phyloP scores from a whole-genome alignment of 2,888 invertebrate genomes.

The Eueremaeus valkanovi region DNA sequence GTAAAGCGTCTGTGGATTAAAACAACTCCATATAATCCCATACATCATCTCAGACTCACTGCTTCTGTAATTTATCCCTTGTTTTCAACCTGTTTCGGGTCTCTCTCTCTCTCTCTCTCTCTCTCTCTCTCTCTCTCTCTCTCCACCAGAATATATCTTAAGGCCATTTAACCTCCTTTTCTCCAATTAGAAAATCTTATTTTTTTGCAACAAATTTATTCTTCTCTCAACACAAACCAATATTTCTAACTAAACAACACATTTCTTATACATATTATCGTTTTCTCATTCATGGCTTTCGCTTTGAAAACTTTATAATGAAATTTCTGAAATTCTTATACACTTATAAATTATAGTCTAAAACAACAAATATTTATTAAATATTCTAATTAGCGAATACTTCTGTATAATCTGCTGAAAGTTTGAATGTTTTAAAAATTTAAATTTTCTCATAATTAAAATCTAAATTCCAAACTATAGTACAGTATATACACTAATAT shows the following conservation, averaged over 20 bases:
- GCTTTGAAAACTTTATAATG: too few species aligned
- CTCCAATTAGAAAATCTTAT: not conserved
- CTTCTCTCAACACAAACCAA: not conserved
- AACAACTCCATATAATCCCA: not conserved
- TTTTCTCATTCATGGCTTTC: too few species aligned
- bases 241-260: too few species aligned
- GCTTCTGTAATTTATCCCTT: conserved; percentile 7
- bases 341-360: too few species aligned
- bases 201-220: not conserved
- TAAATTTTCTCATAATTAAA: not conserved
- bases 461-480: not conserved
- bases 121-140: conserved; percentile 9
- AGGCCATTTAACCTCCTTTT: conserved; percentile 28
- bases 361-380: not conserved
- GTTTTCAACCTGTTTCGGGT: conserved; percentile 11
- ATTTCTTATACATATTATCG: too few species aligned
- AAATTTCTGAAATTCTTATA: not conserved
- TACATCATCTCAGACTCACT: conserved; percentile 11
- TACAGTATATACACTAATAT: too few species aligned
- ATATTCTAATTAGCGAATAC: not conserved
- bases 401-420: not conserved
- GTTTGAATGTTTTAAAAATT: not conserved
- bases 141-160: not conserved
- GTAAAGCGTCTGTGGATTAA: conserved; percentile 19
- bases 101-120: conserved; percentile 1